phyloP scores from a whole-genome alignment of 2,888 invertebrate genomes.

The Ganaspis brasiliensis region DNA sequence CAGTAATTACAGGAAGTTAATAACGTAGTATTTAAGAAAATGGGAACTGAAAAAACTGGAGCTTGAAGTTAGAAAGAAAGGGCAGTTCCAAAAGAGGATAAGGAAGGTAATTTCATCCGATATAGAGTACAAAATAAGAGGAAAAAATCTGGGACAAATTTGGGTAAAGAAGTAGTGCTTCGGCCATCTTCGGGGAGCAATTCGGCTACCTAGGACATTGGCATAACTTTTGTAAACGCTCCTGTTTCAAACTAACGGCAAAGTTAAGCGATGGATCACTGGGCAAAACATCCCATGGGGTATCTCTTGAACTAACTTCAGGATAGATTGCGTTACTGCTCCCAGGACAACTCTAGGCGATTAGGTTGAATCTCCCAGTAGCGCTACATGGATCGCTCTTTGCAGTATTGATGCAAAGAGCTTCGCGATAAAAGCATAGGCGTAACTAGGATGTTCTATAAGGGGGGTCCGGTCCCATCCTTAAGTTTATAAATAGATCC shows the following conservation, averaged over 20 bases:
- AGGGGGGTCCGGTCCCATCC: no score
- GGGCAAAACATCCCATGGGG: constrained; percentile 70
- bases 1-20: no score
- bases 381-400: constrained; percentile 55
- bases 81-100: background rate
- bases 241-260: constrained; percentile 67
- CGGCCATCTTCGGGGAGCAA: constrained; percentile 65
- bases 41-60: no score
- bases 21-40: no score
- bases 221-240: constrained; percentile 69
- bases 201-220: constrained; percentile 57
- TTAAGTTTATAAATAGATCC: no score
- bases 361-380: constrained; percentile 69
- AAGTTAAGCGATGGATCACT: constrained; percentile 74
- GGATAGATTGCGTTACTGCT: constrained; percentile 74
- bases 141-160: constrained; percentile 24
- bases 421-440: constrained; percentile 27
- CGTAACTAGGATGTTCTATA: no score
- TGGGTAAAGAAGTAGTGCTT: constrained; percentile 32
- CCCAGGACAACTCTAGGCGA: constrained; percentile 71
- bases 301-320: constrained; percentile 65
- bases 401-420: constrained; percentile 51
- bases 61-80: background rate
- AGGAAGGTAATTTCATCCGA: background rate
- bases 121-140: background rate